These are phyloP conservation scores for Latheticus oryzae DNA, from an alignment of 2,888 invertebrate species.

Conservation along the genomic window DNA sequence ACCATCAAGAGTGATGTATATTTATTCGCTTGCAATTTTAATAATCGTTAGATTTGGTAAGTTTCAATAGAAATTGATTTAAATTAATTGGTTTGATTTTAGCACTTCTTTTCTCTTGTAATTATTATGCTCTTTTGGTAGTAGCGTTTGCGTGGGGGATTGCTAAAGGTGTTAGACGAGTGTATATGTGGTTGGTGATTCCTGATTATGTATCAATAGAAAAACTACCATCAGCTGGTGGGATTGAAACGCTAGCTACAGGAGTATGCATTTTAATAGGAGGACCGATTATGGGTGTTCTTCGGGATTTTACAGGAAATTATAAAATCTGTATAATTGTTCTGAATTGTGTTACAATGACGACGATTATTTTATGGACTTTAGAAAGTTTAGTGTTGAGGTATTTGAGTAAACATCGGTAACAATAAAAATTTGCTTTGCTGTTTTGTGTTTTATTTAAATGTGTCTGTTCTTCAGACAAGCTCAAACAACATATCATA, in stretches of 20 bases:
- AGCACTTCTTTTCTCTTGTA: constrained; percentile 38
- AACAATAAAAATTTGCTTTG: no score
- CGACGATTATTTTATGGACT: constrained; percentile 17
- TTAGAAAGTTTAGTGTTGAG: constrained; percentile 8
- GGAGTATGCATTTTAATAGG: constrained; percentile 26
- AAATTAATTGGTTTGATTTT: constrained; percentile 21
- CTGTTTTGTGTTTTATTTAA: no score
- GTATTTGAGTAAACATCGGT: constrained; percentile 3
- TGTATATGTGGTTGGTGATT: constrained; percentile 76
- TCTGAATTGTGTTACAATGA: constrained; percentile 22
- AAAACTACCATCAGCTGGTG: constrained; percentile 74
- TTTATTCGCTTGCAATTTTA: constrained; percentile 71
- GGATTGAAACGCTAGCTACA: constrained; percentile 62
- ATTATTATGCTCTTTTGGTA: constrained; percentile 40
- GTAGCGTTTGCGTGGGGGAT: constrained; percentile 73
- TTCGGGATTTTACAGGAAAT: constrained; percentile 22
- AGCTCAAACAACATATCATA: no score
- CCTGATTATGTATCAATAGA: constrained; percentile 77
- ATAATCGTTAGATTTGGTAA: constrained; percentile 74
- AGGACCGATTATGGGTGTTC: constrained; percentile 22
- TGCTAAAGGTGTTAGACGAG: constrained; percentile 77
- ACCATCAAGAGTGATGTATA: constrained; percentile 75
- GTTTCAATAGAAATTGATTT: no score
- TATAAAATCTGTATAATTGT: constrained; percentile 16
- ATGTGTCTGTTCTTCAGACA: no score